These are phyloP conservation scores for Oryzias javanicus DNA, from an alignment of 2,113 vertebrate genomes.

Conservation along the genomic window DNA sequence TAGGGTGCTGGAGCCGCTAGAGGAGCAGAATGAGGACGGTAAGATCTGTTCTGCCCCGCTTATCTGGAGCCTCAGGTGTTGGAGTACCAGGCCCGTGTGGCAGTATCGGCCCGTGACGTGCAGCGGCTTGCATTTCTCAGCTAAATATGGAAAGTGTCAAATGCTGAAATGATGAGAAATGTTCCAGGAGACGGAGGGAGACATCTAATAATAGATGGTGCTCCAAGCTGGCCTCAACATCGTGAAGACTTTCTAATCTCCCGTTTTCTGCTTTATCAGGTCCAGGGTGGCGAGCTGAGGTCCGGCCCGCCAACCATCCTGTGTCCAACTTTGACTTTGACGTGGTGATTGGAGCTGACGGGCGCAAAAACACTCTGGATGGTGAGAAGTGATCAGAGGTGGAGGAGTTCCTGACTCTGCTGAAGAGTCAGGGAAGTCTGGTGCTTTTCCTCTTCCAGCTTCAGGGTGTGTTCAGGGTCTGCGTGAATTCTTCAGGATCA, in stretches of 20 bases:
- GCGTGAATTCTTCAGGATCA: too few species aligned
- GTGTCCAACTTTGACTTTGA: slow-evolving; percentile 88
- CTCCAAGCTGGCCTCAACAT: neutral
- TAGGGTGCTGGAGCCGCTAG: slow-evolving; percentile 87
- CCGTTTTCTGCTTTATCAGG: slow-evolving; percentile 67
- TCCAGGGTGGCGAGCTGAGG: slow-evolving; percentile 88
- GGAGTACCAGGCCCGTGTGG: neutral
- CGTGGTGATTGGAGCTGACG: slow-evolving; percentile 91
- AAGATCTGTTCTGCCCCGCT: slow-evolving; percentile 20
- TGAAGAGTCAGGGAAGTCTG: too few species aligned
- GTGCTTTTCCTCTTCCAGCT: too few species aligned
- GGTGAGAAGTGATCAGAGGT: slow-evolving; percentile 70
- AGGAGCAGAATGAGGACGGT: slow-evolving; percentile 88
- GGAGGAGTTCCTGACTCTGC: neutral
- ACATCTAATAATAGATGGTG: slow-evolving; percentile 17
- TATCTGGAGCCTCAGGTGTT: neutral
- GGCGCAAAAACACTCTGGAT: slow-evolving; percentile 88
- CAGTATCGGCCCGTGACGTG: slow-evolving; percentile 13
- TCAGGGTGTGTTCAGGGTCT: too few species aligned
- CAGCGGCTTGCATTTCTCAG: slow-evolving; percentile 20
- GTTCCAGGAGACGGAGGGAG: slow-evolving; percentile 5
- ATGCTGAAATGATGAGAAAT: slow-evolving; percentile 19
- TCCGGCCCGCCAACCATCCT: slow-evolving; percentile 81
- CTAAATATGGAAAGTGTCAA: slow-evolving; percentile 32
- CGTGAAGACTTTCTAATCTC: neutral